These are phyloP conservation scores for Conops quadrifasciatus DNA, from an alignment of 2,888 invertebrate species.

Conservation along the genomic window DNA sequence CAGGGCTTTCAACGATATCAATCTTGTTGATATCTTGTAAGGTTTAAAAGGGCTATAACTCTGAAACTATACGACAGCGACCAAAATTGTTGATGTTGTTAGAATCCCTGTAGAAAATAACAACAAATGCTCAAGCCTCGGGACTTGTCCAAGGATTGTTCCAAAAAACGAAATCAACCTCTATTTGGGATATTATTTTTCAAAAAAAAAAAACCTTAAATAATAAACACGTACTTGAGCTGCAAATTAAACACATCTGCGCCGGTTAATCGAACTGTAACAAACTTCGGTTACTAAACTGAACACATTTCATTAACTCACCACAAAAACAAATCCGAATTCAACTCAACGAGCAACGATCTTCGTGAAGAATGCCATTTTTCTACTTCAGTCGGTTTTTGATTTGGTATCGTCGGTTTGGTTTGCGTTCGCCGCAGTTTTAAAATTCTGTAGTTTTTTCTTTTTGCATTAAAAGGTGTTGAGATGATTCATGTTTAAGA, in stretches of 20 bases:
- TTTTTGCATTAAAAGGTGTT: background rate
- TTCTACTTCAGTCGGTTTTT: conserved; percentile 35
- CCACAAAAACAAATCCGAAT: conserved; percentile 13
- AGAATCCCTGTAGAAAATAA: no score
- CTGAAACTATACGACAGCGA: no score
- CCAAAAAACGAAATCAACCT: no score
- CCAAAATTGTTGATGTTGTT: no score
- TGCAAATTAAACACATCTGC: conserved; percentile 17
- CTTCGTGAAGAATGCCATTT: conserved; percentile 34
- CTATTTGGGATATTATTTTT: no score
- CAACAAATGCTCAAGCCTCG: no score
- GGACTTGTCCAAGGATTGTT: no score
- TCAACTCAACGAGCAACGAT: conserved; percentile 32
- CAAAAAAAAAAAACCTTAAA: no score
- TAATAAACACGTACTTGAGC: no score
- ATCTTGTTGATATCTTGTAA: no score
- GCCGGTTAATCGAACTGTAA: background rate
- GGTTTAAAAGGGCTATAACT: no score
- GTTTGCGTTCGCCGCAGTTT: background rate
- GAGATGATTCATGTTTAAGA: conserved; percentile 30
- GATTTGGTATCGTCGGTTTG: conserved; percentile 30
- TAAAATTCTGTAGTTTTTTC: conserved; percentile 1
- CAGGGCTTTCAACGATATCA: no score
- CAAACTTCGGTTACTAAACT: conserved; percentile 20
- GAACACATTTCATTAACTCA: conserved; percentile 14